Conservation (phyloP, 2,888 invertebrate genomes). For the Caenorhabditis macrosperma region DNA sequence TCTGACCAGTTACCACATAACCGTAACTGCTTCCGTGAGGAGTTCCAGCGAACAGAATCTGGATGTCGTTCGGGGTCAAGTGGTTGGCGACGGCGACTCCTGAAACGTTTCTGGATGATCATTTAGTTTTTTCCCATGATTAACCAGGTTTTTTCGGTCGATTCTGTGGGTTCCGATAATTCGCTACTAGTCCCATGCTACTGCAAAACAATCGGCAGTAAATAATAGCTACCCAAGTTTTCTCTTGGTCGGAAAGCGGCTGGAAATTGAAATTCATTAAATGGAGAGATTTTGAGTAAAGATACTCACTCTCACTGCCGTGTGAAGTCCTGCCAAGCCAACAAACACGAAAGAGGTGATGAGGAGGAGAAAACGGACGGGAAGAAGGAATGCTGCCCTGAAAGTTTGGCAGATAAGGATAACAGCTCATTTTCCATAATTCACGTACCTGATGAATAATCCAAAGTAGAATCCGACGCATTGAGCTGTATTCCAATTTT, state of each 20-base stretch:
- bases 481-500: slow-evolving; percentile 52
- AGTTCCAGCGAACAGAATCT: slow-evolving; percentile 74
- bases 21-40: slow-evolving; percentile 67
- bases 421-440: not conserved
- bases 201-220: slow-evolving; percentile 74
- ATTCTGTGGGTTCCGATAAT: slow-evolving; percentile 65
- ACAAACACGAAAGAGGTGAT: slow-evolving; percentile 73
- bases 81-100: slow-evolving; percentile 76
- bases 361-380: slow-evolving; percentile 67
- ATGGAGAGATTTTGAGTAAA: too few species aligned
- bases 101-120: too few species aligned
- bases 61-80: slow-evolving; percentile 75
- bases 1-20: slow-evolving; percentile 76
- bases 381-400: slow-evolving; percentile 69
- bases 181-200: slow-evolving; percentile 72
- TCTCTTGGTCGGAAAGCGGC: slow-evolving; percentile 53
- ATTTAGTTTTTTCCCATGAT: not conserved
- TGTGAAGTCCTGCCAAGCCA: slow-evolving; percentile 66
- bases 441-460: slow-evolving; percentile 58
- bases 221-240: slow-evolving; percentile 69
- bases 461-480: slow-evolving; percentile 55
- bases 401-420: too few species aligned
- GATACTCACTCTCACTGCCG: slow-evolving; percentile 54
- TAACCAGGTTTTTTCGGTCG: slow-evolving; percentile 69
- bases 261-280: slow-evolving; percentile 35